Percentiles rank a stretch among this genome's conserved stretches.
Evolutionary conservation across 2,888 invertebrate genomes (phyloP).

Genomic region (Volucella inanis): DNA sequence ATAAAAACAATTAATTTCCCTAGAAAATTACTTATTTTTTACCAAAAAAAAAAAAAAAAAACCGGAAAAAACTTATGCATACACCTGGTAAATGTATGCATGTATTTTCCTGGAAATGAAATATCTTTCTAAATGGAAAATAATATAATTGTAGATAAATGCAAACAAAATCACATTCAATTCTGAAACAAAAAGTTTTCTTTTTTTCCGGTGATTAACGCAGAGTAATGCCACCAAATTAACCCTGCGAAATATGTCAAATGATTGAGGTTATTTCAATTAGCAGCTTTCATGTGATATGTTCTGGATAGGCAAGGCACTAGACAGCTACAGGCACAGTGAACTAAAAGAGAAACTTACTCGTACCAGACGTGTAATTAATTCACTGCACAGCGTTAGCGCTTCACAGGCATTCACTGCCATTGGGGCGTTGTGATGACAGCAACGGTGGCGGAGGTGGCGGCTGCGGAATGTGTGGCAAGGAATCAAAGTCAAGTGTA

Average conservation of each 20-base stretch:
- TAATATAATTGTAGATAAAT: not conserved
- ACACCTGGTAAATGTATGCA: too few relatives aligned
- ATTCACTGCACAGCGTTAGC: slow-evolving; percentile 55
- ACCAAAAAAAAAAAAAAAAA: too few relatives aligned
- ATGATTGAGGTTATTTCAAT: slow-evolving; percentile 64
- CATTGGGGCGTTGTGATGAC: not conserved
- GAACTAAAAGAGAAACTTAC: slow-evolving; percentile 36
- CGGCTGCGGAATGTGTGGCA: slow-evolving; percentile 1
- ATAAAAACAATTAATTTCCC: too few relatives aligned
- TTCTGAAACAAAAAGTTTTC: slow-evolving; percentile 18
- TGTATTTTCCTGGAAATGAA: too few relatives aligned
- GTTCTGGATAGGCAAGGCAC: slow-evolving; percentile 35
- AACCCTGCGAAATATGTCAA: slow-evolving; percentile 51
- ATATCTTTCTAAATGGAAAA: not conserved
- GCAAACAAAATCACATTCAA: slow-evolving; percentile 16
- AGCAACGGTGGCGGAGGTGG: not conserved
- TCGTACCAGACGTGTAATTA: slow-evolving; percentile 60
- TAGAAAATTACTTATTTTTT: too few relatives aligned
- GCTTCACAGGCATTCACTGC: slow-evolving; percentile 27
- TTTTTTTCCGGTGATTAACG: slow-evolving; percentile 52
- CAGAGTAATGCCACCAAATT: slow-evolving; percentile 35
- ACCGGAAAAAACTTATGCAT: too few relatives aligned
- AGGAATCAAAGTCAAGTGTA: slow-evolving; percentile 55
- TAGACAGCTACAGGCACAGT: slow-evolving; percentile 38
- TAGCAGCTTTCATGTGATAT: slow-evolving; percentile 28